phyloP scores from a whole-genome alignment of 2,113 vertebrate genomes.

The Illadopsis cleaveri region DNA sequence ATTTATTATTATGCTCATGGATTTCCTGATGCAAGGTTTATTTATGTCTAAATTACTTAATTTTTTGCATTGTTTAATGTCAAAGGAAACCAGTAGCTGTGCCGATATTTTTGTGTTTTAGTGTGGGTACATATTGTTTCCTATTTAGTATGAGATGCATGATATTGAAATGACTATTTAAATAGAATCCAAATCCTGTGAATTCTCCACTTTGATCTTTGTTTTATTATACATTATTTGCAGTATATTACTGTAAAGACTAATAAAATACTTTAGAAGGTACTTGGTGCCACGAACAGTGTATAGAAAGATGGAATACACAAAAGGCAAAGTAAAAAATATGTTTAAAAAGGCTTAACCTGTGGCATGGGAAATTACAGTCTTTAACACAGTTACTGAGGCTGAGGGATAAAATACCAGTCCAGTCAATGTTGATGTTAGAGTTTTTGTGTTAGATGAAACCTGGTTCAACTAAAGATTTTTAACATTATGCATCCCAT shows the following conservation, averaged over 20 bases:
- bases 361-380: background rate
- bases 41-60: background rate
- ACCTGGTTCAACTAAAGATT: background rate
- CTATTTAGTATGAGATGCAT: background rate
- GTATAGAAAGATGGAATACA: background rate
- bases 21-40: background rate
- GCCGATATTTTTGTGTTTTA: background rate
- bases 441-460: background rate
- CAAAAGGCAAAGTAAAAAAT: background rate
- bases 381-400: background rate
- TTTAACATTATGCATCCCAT: background rate
- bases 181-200: background rate
- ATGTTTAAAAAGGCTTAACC: background rate
- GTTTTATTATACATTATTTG: background rate
- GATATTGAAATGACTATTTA: background rate
- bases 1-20: background rate
- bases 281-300: background rate
- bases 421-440: background rate
- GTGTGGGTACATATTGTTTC: background rate
- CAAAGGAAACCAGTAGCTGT: background rate
- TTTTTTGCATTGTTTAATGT: background rate
- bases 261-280: background rate
- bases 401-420: background rate
- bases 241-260: background rate
- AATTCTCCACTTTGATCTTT: background rate